phyloP scores from a whole-genome alignment of 1,140 invertebrate species.

The Cyclina sinensis region DNA sequence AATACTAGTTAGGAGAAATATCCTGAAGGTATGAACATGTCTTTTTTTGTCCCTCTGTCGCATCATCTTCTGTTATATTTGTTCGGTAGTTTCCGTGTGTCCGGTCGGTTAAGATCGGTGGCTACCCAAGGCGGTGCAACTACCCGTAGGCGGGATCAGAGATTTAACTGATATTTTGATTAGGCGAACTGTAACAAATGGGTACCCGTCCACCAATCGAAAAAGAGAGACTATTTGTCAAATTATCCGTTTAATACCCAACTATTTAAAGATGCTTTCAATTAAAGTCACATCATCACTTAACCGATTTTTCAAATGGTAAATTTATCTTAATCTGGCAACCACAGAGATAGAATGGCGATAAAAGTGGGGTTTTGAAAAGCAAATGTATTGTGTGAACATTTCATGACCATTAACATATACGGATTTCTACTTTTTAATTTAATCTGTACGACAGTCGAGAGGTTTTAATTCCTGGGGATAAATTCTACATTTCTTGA shows the following conservation, averaged over 20 bases:
- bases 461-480: neutral
- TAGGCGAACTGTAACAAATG: conserved; percentile 9
- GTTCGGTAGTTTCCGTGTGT: too few species aligned
- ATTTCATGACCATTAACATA: too few species aligned
- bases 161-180: conserved; percentile 42
- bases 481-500: neutral
- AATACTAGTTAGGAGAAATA: neutral
- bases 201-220: conserved; percentile 47
- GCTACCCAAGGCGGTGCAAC: conserved; percentile 30
- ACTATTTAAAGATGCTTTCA: conserved; percentile 57
- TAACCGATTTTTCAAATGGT: conserved; percentile 15
- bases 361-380: conserved; percentile 1
- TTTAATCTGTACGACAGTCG: too few species aligned
- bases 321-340: conserved; percentile 34
- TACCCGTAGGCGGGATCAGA: conserved; percentile 30
- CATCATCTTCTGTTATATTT: neutral
- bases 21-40: conserved; percentile 16
- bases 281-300: conserved; percentile 28
- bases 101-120: neutral
- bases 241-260: conserved; percentile 36
- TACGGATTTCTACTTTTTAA: too few species aligned
- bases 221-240: conserved; percentile 37
- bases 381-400: neutral
- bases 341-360: neutral
- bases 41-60: neutral